Conservation (phyloP, 2,888 invertebrate genomes). For the Taenaris catops region DNA sequence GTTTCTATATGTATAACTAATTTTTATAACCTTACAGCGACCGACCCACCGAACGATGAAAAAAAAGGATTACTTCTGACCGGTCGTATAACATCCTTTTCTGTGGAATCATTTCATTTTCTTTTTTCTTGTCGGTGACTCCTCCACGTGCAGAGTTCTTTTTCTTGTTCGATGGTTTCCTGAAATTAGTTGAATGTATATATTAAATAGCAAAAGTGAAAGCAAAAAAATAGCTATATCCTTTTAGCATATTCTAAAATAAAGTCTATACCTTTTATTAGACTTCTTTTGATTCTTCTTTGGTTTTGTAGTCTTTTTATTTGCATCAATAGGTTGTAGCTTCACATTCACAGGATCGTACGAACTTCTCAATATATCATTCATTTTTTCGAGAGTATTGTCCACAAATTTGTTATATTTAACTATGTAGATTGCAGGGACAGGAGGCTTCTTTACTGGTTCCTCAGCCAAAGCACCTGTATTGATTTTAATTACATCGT, state of each 20-base stretch:
- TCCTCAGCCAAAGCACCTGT: conserved; percentile 73
- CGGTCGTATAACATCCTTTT: conserved; percentile 58
- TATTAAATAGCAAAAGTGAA: no score
- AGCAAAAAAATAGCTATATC: no score
- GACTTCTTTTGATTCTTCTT: conserved; percentile 64
- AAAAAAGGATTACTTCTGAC: conserved; percentile 54
- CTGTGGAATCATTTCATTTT: no score
- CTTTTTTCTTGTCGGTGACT: conserved; percentile 33
- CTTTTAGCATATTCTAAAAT: background rate
- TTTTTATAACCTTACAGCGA: no score
- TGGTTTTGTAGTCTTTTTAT: conserved; percentile 73
- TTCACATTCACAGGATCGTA: conserved; percentile 93
- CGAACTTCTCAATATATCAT: conserved; percentile 87
- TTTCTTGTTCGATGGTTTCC: conserved; percentile 58
- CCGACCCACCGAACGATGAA: conserved; percentile 48
- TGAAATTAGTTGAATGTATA: conserved; percentile 34
- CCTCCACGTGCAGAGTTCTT: conserved; percentile 58
- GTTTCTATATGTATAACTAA: no score
- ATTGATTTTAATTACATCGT: no score
- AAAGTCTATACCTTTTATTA: conserved; percentile 46
- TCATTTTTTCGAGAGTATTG: conserved; percentile 89
- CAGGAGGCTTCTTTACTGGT: conserved; percentile 49
- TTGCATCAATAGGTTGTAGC: conserved; percentile 77
- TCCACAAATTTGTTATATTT: conserved; percentile 94
- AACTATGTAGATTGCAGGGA: conserved; percentile 86